Percentiles rank a stretch among this genome's conserved stretches.
Evolutionary conservation across 1,140 invertebrate species (phyloP).

Genomic region (Coenobita brevimanus): DNA sequence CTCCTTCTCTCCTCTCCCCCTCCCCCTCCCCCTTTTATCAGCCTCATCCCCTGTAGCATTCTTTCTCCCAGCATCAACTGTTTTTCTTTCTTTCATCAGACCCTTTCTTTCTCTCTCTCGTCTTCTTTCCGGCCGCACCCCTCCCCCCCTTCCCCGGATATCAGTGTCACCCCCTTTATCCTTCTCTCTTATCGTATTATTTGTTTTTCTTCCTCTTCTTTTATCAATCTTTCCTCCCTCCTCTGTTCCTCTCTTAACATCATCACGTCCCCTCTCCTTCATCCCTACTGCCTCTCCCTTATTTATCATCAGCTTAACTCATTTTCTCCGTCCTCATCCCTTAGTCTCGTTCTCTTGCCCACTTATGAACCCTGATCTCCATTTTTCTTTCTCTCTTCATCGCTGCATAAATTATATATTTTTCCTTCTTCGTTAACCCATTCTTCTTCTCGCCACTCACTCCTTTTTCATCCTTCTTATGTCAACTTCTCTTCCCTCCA

Average conservation of each 20-base stretch:
- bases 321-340: background rate
- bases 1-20: background rate
- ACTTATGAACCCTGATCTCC: background rate
- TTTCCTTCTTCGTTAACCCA: background rate
- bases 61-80: too few relatives aligned
- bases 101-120: background rate
- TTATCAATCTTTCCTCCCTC: background rate
- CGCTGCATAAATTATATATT: background rate
- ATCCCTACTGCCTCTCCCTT: background rate
- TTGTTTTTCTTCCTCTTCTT: slow-evolving; percentile 7
- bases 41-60: background rate
- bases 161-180: background rate
- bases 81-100: background rate
- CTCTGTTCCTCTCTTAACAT: background rate
- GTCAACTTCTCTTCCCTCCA: background rate
- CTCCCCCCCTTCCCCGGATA: background rate
- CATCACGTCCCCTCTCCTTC: background rate
- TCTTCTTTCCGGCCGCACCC: background rate
- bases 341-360: background rate
- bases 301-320: background rate
- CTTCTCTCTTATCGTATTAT: background rate
- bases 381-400: background rate
- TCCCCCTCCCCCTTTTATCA: background rate
- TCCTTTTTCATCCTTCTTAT: background rate
- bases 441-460: background rate